Evolutionary conservation across 1,140 invertebrate genomes (phyloP).

Genomic region (Zaprionus nigranus): DNA sequence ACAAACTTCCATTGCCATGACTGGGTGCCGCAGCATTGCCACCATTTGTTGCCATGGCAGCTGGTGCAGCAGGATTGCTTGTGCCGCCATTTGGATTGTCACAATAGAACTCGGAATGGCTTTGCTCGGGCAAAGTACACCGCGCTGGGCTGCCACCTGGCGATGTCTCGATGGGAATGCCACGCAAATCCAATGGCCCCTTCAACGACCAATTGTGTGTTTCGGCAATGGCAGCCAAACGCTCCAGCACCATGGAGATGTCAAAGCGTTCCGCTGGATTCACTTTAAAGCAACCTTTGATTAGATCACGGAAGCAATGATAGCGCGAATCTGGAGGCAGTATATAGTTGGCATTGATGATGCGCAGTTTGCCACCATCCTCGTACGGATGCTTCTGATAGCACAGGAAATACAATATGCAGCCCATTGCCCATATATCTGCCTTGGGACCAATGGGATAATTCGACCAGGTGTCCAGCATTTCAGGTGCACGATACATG

Average conservation of each 20-base stretch:
- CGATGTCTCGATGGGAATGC: constrained; percentile 72
- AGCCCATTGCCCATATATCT: constrained; percentile 99
- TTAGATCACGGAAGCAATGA: constrained; percentile 95
- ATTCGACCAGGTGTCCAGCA: constrained; percentile 99
- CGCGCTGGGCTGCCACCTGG: constrained; percentile 67
- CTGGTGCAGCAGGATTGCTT: constrained; percentile 8
- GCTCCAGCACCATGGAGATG: constrained; percentile 92
- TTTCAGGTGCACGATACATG: constrained; percentile 97
- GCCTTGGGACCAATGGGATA: constrained; percentile 94
- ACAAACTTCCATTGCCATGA: constrained; percentile 87
- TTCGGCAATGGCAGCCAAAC: constrained; percentile 94
- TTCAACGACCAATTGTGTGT: constrained; percentile 91
- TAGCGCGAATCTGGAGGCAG: constrained; percentile 92
- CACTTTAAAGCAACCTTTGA: constrained; percentile 93
- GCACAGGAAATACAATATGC: constrained; percentile 96
- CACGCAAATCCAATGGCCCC: constrained; percentile 85
- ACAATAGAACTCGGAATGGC: constrained; percentile 79
- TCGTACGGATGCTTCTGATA: constrained; percentile 98
- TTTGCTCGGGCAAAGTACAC: constrained; percentile 52
- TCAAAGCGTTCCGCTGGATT: constrained; percentile 90
- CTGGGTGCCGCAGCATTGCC: constrained; percentile 38
- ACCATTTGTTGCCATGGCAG: constrained; percentile 35
- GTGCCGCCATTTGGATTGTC: constrained; percentile 54
- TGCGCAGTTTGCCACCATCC: constrained; percentile 97
- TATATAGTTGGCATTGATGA: constrained; percentile 98